A percentile compares a stretch with the other conserved stretches of the same genome.
phyloP scores from a whole-genome alignment of 2,797 vertebrate species.

The Enteromius radiatus region DNA sequence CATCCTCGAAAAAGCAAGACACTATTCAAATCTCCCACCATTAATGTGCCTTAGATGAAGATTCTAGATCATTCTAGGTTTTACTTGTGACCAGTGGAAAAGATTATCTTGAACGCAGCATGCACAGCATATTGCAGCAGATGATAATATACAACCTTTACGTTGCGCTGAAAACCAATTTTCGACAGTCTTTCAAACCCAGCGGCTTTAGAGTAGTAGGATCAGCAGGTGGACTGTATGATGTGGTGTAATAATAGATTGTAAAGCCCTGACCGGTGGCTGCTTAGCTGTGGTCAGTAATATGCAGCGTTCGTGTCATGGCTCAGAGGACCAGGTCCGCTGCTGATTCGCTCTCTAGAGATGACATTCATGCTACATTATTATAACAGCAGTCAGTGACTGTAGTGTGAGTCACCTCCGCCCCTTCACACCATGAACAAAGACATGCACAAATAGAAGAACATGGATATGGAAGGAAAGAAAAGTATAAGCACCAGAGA shows the following conservation, averaged over 20 bases:
- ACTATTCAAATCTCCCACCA: background rate
- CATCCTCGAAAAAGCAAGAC: background rate
- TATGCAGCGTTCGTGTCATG: conserved; percentile 24
- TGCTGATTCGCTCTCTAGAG: conserved; percentile 22
- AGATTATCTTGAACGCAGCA: conserved; percentile 6
- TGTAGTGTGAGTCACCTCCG: conserved; percentile 17
- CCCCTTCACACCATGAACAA: conserved; percentile 5
- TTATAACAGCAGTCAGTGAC: conserved; percentile 32
- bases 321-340: conserved; percentile 21
- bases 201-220: conserved; percentile 23
- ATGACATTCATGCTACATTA: conserved; percentile 40
- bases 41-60: background rate
- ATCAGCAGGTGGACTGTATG: conserved; percentile 36
- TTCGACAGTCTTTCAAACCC: conserved; percentile 23
- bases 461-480: conserved; percentile 6
- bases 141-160: conserved; percentile 27
- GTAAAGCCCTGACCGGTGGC: conserved; percentile 14
- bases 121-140: background rate
- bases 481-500: background rate
- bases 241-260: conserved; percentile 45
- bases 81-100: background rate
- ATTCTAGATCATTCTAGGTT: background rate
- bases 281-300: conserved; percentile 41
- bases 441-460: background rate
- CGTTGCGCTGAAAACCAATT: conserved; percentile 20